Conservation (phyloP, 2,888 invertebrate genomes). For the Diloba caeruleocephala region DNA sequence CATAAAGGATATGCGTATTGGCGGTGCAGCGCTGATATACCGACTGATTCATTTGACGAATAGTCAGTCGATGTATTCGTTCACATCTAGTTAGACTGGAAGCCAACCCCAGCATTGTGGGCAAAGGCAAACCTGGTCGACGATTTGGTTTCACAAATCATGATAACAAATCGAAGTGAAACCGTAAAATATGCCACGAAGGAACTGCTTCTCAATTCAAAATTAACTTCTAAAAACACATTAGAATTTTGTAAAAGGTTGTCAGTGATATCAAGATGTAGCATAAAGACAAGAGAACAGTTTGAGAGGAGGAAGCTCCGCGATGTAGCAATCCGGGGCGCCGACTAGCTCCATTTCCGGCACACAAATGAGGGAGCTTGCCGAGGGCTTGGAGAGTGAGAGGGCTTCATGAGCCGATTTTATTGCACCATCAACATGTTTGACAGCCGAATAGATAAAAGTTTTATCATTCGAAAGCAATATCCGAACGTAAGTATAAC, state of each 20-base stretch:
- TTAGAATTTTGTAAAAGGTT: constrained; percentile 8
- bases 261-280: constrained; percentile 22
- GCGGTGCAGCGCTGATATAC: no score
- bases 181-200: no score
- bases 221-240: constrained; percentile 1
- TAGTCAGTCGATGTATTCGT: no score
- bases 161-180: no score
- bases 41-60: no score
- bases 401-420: constrained; percentile 25
- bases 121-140: no score
- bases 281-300: constrained; percentile 32
- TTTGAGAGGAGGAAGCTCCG: constrained; percentile 41
- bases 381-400: background rate
- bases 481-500: constrained; percentile 13
- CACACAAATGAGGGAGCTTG: constrained; percentile 53
- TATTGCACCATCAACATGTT: constrained; percentile 48
- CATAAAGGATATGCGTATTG: no score
- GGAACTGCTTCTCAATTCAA: background rate
- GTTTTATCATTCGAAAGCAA: constrained; percentile 36
- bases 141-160: no score
- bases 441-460: constrained; percentile 44
- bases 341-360: constrained; percentile 63
- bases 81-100: no score
- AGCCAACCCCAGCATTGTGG: no score
- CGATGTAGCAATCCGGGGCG: constrained; percentile 56